These are phyloP conservation scores for Glareola pratincola DNA, from an alignment of 2,113 vertebrate genomes.

Conservation along the genomic window DNA sequence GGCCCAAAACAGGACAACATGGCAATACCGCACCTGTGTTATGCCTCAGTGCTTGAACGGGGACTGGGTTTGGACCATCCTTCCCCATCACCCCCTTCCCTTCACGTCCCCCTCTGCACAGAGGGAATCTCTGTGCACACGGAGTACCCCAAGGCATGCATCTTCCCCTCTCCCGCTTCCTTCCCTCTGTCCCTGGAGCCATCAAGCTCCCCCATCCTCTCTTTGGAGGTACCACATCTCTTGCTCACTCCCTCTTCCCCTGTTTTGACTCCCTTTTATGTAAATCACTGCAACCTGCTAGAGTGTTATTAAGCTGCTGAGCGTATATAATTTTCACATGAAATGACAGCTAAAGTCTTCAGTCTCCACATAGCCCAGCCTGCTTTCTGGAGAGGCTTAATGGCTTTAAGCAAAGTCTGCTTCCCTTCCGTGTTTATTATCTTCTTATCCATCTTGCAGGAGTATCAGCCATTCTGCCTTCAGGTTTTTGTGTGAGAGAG, in stretches of 20 bases:
- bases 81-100: background rate
- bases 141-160: background rate
- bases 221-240: background rate
- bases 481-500: background rate
- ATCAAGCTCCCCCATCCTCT: background rate
- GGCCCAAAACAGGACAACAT: background rate
- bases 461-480: background rate
- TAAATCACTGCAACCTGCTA: background rate
- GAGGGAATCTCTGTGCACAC: rapidly evolving
- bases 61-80: background rate
- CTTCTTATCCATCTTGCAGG: background rate
- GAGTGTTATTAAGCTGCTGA: background rate
- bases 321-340: slow-evolving; percentile 19
- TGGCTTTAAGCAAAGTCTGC: slow-evolving; percentile 8
- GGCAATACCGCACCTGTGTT: background rate
- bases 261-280: background rate
- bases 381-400: background rate
- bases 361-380: background rate
- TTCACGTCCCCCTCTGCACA: background rate
- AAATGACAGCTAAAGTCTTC: slow-evolving; percentile 4
- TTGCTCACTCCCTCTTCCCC: background rate
- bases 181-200: background rate
- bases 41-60: background rate
- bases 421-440: slow-evolving; percentile 13
- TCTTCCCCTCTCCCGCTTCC: background rate